Base-by-base conservation (phyloP, 2,797 vertebrate species). In the Atherinosoma microstoma region DNA sequence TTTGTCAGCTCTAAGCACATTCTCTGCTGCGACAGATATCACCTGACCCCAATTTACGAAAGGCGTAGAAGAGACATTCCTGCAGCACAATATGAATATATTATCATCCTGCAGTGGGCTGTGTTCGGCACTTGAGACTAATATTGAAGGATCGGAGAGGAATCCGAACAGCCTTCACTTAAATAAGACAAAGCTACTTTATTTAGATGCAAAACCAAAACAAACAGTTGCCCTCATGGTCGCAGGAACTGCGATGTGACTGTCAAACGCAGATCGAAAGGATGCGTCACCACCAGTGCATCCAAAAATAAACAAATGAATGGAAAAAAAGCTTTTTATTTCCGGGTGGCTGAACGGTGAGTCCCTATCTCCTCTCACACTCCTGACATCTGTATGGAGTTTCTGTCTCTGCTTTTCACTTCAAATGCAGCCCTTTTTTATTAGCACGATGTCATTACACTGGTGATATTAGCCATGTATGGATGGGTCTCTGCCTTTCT, bases 21-120 rank as follows among this genome's bases (percentile, higher is more conserved):
- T 85, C 83, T 85, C 80, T 84, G 79, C 85, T 79, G 85, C 86
- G 89, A 90, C 91, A 89, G 89, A 91, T 88, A 89, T 87, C 89
- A 92, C 87, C 83, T 94, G 91, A 93, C 92, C 92, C 86, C 94
- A 94, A 94, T 94, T 92, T 94, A 91, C 79, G 73, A 84, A 80
- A 84, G 85, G 80, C 83, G 67, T 62, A 47, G 81, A 75, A 75
- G 84, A 87, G 72, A 62, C 84, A 61, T 86, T 85, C 67, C 74
- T 53, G 45, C 51, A 45, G 67, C 83, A 75, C 84, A 75, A 79
- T 84, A 79, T 90, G 86, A 91, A 92, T 91, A 84, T 86, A 86
- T 92, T 88, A 93, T 85, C 80, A 67, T 57, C 68, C 67, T 1
- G 7, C 78, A 78, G 68, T 83, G 85, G 70, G 45, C 63, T 63